Base-by-base conservation (phyloP, 1,140 invertebrate species). In the Achatina immaculata region DNA sequence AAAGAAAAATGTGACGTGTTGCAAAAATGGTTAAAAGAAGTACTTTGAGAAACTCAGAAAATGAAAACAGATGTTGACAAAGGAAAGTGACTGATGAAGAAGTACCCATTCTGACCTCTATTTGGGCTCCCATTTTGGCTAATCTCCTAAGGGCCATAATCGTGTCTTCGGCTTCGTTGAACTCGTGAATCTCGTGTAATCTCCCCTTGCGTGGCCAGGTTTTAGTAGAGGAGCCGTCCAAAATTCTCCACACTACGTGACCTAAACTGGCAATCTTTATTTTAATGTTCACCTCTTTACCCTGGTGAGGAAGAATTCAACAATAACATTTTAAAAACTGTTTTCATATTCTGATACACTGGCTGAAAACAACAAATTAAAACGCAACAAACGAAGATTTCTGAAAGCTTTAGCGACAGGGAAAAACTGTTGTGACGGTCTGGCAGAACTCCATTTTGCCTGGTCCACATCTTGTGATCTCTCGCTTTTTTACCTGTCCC, bases 261-360 rank as follows among this genome's bases (percentile, higher is more conserved):
- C 40, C 43, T 1, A 73, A 24, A 31, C 42, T 48, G 6, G 71
- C 71, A 3, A 73, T 34, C 19, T 73, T 73, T 0, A 73, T 43
- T 7, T n/a, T 73, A 2, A 73, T 28, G 31, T 45, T 73, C 0
- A 73, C 43, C 31, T 73, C 71, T 43, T 73, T 73, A 42, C 68
- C 68, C 68, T 69, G n/a, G 0, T 2, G 36, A 42, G 14, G n/a
- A 38, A 7, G n/a, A 11, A 65, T 65, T 11, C 6, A 34, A 65
- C 9, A 65, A 7, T 65, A 7, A 65, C n/a, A 14, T 51, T 51
- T 11, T 11, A 24, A 51, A 11, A 51, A 51, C 24, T 14, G 48
- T 14, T 11, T 51, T 11, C 11, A 11, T 24, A 14, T 51, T 51
- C 24, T 51, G 11, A 14, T 51, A 14, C 24, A 24, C 24, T 51